These are phyloP conservation scores for Saccopteryx leptura DNA, from an alignment of 2,113 vertebrate species.

Conservation along the genomic window DNA sequence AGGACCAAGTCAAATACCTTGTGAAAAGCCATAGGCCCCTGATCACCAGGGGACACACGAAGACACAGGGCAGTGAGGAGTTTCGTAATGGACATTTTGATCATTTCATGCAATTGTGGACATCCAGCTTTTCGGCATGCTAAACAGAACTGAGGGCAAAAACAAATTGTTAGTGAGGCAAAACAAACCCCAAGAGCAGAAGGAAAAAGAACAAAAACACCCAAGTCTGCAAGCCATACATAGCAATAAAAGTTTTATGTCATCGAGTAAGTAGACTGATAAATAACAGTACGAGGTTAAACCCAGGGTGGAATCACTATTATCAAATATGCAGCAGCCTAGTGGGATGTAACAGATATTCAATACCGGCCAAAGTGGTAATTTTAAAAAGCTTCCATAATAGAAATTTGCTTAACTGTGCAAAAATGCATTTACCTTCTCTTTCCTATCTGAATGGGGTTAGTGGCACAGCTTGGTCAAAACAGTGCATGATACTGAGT, in stretches of 20 bases:
- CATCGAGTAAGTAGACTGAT: constrained; percentile 41
- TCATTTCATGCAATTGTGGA: constrained; percentile 88
- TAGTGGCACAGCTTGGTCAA: neutral
- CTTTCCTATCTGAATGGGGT: neutral
- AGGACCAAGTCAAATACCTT: constrained; percentile 81
- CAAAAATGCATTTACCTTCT: constrained; percentile 43
- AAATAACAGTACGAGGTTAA: constrained; percentile 76
- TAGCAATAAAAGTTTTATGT: neutral
- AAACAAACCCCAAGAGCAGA: constrained; percentile 67
- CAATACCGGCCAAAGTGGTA: neutral
- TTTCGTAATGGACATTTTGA: constrained; percentile 85
- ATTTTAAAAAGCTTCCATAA: neutral
- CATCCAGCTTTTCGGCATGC: constrained; percentile 88
- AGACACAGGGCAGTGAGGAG: constrained; percentile 86
- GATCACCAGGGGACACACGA: constrained; percentile 76
- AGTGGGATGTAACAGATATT: neutral
- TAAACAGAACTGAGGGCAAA: constrained; percentile 88
- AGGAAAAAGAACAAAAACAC: constrained; percentile 50
- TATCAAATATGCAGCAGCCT: neutral
- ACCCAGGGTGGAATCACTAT: neutral
- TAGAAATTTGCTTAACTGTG: neutral
- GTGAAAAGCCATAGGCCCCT: constrained; percentile 84
- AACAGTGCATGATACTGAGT: neutral
- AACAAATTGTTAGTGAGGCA: constrained; percentile 84
- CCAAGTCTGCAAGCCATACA: neutral